Percentiles rank a stretch among this genome's conserved stretches.
These are phyloP conservation scores for Rhaphigaster nebulosa DNA, from an alignment of 2,888 invertebrate genomes.

Conservation along the genomic window DNA sequence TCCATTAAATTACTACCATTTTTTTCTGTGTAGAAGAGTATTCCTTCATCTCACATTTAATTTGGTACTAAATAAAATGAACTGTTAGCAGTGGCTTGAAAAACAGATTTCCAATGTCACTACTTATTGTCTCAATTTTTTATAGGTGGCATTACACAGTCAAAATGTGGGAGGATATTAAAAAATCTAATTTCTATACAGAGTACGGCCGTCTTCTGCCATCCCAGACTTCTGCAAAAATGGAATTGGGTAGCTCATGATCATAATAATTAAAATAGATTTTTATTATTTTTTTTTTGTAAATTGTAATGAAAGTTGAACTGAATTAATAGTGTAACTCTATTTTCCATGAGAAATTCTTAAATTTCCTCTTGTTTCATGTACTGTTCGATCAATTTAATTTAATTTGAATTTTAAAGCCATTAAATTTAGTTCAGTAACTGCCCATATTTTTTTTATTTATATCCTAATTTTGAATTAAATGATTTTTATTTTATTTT, in stretches of 20 bases:
- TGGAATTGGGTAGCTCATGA: slow-evolving; percentile 53
- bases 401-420: not conserved
- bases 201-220: slow-evolving; percentile 88
- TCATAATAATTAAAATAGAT: not conserved
- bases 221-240: slow-evolving; percentile 65
- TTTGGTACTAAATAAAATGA: too few relatives aligned
- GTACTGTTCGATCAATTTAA: not conserved
- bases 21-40: too few relatives aligned
- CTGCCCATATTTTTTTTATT: not conserved
- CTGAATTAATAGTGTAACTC: not conserved
- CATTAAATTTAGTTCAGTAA: not conserved
- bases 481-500: not conserved
- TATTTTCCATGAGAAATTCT: not conserved
- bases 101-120: too few relatives aligned
- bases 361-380: not conserved
- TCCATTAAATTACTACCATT: too few relatives aligned
- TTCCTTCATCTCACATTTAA: too few relatives aligned
- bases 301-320: not conserved
- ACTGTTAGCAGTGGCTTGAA: too few relatives aligned
- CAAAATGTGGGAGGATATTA: slow-evolving; percentile 87
- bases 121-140: slow-evolving; percentile 53
- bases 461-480: not conserved
- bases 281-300: not conserved
- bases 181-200: slow-evolving; percentile 85
- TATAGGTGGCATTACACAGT: slow-evolving; percentile 81